Base-by-base conservation (phyloP, 2,113 vertebrate species). In the Psilopsiagon aymara region DNA sequence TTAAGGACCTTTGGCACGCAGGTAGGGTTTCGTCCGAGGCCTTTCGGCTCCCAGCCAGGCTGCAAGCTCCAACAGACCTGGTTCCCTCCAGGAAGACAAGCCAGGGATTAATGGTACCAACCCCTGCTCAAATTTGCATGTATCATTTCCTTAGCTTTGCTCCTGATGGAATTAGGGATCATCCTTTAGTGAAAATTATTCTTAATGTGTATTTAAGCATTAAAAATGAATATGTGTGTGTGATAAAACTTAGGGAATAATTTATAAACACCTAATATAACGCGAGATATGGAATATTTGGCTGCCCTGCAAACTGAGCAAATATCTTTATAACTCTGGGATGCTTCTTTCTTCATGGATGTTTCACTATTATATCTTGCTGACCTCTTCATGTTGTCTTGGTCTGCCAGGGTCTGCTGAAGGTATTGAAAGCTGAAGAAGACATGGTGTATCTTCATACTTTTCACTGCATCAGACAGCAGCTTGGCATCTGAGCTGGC, bases 231-330 rank as follows among this genome's bases (percentile, higher is more conserved):
- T 94, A 96, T 35, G 66, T 3, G 15, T 28, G 52, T 83, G 87
- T 59, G 69, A 90, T 95, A 94, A 94, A 97, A 92, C 86, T 78
- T 74, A 67, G 66, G 94, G 95, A 97, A 98, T 97, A 97, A 98
- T 97, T 98, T 94, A 96, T 96, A 95, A 97, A 95, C 63, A 80
- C 89, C 82, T 31, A 78, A 79, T 7, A 0, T 69, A 89, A 73
- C 0, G 1, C 39, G 79, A 91, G 53, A 60, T 75, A 47, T 4
- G 53, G 60, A 90, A 71, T 24, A 51, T 57, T 68, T n/a, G 59
- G 76, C 73, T 80, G 76, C 44, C 66, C 76, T 52, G 84, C 71
- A 70, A 93, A 80, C 79, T 69, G 37, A 39, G 43, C 46, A 53
- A 71, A 80, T 13, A 23, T 69, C 77, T 41, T 28, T 9, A 0